Evolutionary conservation across 2,113 vertebrate genomes (phyloP).

Genomic region (Rhinopomastus cyanomelas): DNA sequence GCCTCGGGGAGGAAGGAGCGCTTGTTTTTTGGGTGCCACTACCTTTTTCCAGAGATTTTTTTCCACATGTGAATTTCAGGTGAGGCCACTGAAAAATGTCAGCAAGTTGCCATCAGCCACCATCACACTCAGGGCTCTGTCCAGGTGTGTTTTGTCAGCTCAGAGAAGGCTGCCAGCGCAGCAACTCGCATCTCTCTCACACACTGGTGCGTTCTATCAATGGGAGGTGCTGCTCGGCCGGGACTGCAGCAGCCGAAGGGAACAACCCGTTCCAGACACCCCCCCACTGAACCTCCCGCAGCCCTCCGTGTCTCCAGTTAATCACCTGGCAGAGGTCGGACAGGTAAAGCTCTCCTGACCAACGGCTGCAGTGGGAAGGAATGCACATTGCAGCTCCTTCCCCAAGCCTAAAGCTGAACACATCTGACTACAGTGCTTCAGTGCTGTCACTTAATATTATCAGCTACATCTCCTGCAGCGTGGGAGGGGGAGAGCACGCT

Average conservation of each 20-base stretch:
- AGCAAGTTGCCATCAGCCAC: background rate
- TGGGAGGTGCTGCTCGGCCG: background rate
- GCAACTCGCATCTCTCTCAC: accelerated
- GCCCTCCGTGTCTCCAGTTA: slow-evolving; percentile 4
- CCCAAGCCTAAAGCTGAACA: slow-evolving; percentile 34
- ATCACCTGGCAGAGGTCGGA: background rate
- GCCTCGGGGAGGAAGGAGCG: background rate
- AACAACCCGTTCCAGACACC: background rate
- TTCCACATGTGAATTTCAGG: background rate
- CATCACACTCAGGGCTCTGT: background rate
- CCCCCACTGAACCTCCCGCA: background rate
- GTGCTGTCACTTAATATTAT: slow-evolving; percentile 63
- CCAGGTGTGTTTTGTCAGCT: background rate
- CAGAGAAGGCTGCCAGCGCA: background rate
- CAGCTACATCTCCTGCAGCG: slow-evolving; percentile 52
- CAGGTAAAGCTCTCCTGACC: background rate
- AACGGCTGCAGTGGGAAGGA: background rate
- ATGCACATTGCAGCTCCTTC: background rate
- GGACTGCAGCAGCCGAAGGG: background rate
- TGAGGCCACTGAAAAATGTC: background rate
- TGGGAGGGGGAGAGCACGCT: background rate
- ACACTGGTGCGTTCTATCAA: accelerated
- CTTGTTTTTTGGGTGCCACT: background rate
- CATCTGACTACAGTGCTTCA: background rate
- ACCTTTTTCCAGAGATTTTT: background rate